These are phyloP conservation scores for Lepus timidus DNA, from an alignment of 2,113 vertebrate genomes.

Conservation along the genomic window DNA sequence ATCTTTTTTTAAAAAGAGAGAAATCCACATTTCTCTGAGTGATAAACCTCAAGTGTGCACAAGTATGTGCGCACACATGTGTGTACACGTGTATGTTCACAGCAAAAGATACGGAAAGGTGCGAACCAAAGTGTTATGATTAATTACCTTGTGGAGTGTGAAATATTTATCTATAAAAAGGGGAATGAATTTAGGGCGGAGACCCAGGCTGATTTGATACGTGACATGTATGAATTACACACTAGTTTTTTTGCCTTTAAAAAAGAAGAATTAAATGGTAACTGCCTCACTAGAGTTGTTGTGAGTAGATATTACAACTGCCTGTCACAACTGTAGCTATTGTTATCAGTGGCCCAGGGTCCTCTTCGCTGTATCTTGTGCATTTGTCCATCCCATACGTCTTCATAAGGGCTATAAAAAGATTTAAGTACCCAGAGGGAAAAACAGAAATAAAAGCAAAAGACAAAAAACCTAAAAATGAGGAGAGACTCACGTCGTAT, in stretches of 20 bases:
- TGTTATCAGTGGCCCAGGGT: not conserved
- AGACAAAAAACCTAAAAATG: not conserved
- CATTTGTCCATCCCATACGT: not conserved
- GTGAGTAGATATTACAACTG: not conserved
- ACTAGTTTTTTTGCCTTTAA: slow-evolving; percentile 15
- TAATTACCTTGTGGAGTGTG: not conserved
- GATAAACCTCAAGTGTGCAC: not conserved
- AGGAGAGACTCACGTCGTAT: not conserved
- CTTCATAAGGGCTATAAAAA: not conserved
- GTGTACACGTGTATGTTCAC: not conserved
- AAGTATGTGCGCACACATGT: not conserved
- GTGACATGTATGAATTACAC: not conserved
- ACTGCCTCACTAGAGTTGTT: not conserved
- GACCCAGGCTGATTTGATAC: not conserved
- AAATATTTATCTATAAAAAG: slow-evolving; percentile 1
- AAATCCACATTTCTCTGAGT: not conserved
- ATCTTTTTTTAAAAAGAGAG: not conserved
- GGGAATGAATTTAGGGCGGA: slow-evolving; percentile 13
- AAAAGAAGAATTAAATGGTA: not conserved
- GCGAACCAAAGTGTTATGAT: slow-evolving; percentile 18
- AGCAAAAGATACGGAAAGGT: slow-evolving; percentile 1
- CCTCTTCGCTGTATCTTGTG: not conserved
- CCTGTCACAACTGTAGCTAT: not conserved
- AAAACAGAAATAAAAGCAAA: slow-evolving; percentile 37
- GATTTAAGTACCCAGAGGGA: not conserved